Evolutionary conservation across 2,113 vertebrate genomes (phyloP), one percentile per base, ranked within the genome.

Genomic region (Anolis carolinensis): DNA sequence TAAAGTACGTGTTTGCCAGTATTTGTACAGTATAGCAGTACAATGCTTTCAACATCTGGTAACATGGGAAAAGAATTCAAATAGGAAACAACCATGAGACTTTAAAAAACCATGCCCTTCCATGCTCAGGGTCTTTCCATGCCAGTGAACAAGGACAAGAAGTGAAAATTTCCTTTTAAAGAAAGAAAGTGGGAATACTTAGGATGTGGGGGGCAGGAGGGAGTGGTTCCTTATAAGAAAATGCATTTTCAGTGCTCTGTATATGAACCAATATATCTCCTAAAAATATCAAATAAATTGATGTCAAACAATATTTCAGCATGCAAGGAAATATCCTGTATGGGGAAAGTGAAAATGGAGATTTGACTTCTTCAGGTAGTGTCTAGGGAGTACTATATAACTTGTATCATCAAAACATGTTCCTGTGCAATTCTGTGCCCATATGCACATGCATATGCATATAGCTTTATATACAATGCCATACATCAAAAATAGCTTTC

Each of bases 11-110:
- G 5, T 0, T 91, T 23, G 76, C 20, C 67, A 62, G 72, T 90
- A 82, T 0, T 0, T 52, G 72, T 74, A 34, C 0, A 0, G 78
- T 59, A 67, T 84, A 55, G n/a, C 1, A 86, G 82, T 6, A 81
- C 21, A 82, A 85, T 71, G 25, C 16, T 87, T 89, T 62, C 63
- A 81, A 8, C 14, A 87, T 86, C 86, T 85, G 87, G 80, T 67
- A 18, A 7, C 4, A 83, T 0, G 0, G 74, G 34, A 77, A n/a
- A 72, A 67, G 82, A 21, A n/a, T 1, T 86, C 20, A 0, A 62
- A 59, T 78, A 84, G 77, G 82, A 65, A 88, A 87, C 3, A 0
- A 10, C 7, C 79, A 65, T 36, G 71, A 8, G 78, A 2, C 4
- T 76, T 44, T 87, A 36, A 14, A 76, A 34, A 34, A 7, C 34